Evolutionary conservation across 2,888 invertebrate species (phyloP).

Genomic region (Abrostola triplasia): DNA sequence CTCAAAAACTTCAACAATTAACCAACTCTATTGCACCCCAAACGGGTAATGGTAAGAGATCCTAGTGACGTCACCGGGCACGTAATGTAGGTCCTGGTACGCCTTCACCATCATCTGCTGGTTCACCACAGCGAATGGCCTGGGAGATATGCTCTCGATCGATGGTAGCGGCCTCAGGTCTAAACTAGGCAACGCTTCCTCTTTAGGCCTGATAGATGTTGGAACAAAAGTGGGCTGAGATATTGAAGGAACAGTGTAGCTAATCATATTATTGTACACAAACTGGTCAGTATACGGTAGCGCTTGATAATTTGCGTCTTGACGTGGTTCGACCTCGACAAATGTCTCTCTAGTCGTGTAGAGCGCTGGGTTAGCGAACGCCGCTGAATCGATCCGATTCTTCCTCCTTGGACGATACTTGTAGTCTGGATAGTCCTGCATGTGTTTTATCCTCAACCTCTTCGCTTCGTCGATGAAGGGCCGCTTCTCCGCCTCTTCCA

Average conservation of each 20-base stretch:
- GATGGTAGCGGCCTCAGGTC: constrained; percentile 82
- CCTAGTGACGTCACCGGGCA: constrained; percentile 80
- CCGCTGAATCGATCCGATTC: constrained; percentile 83
- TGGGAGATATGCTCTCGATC: constrained; percentile 84
- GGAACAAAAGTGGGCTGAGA: constrained; percentile 75
- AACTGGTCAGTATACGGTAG: constrained; percentile 78
- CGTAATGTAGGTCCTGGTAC: constrained; percentile 83
- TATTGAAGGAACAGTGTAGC: constrained; percentile 77
- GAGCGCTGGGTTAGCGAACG: constrained; percentile 69
- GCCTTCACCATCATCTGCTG: constrained; percentile 87
- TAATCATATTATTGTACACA: constrained; percentile 83
- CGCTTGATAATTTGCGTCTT: constrained; percentile 74
- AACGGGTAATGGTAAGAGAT: constrained; percentile 85
- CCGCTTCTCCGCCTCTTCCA: constrained; percentile 93
- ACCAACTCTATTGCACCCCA: constrained; percentile 74
- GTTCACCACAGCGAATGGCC: constrained; percentile 82
- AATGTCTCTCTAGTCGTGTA: constrained; percentile 76
- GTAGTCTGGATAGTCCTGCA: constrained; percentile 92
- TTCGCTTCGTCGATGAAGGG: constrained; percentile 97
- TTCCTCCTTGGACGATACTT: constrained; percentile 91
- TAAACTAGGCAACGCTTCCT: constrained; percentile 73
- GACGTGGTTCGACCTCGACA: constrained; percentile 78
- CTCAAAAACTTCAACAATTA: constrained; percentile 20
- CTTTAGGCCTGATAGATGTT: constrained; percentile 74
- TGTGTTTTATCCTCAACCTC: constrained; percentile 91